These are phyloP conservation scores for Tetramorium simillimum DNA, from an alignment of 1,140 invertebrate species.

Conservation along the genomic window DNA sequence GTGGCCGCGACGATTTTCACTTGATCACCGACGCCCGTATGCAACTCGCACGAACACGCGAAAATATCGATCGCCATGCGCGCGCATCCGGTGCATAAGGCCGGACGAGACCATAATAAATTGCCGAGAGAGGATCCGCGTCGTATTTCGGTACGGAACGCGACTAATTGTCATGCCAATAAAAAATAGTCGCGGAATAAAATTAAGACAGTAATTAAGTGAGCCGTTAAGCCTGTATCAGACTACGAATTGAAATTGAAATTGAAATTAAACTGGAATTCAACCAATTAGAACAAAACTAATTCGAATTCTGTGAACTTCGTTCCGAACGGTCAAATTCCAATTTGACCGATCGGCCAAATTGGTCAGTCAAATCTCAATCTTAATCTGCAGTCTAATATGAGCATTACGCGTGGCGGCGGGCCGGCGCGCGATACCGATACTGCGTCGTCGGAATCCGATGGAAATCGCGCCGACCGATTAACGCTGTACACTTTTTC, in stretches of 20 bases:
- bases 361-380: too few species aligned
- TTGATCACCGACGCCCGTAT: not conserved
- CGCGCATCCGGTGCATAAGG: not conserved
- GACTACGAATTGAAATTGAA: too few species aligned
- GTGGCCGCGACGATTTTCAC: not conserved
- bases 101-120: not conserved
- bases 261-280: too few species aligned
- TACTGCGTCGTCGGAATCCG: not conserved
- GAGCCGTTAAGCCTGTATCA: too few species aligned
- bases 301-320: too few species aligned
- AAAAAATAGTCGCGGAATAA: not conserved
- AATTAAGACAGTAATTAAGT: not conserved
- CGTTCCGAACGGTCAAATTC: too few species aligned
- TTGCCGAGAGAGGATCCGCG: not conserved
- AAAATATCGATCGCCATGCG: conserved; percentile 54
- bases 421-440: not conserved
- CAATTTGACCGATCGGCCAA: too few species aligned
- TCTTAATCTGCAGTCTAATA: too few species aligned
- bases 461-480: not conserved
- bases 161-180: not conserved
- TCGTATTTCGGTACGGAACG: not conserved
- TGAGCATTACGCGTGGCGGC: not conserved
- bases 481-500: not conserved
- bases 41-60: not conserved
- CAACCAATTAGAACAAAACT: too few species aligned